Base-by-base conservation (phyloP, 1,140 invertebrate species). In the Acyrthosiphon pisum region DNA sequence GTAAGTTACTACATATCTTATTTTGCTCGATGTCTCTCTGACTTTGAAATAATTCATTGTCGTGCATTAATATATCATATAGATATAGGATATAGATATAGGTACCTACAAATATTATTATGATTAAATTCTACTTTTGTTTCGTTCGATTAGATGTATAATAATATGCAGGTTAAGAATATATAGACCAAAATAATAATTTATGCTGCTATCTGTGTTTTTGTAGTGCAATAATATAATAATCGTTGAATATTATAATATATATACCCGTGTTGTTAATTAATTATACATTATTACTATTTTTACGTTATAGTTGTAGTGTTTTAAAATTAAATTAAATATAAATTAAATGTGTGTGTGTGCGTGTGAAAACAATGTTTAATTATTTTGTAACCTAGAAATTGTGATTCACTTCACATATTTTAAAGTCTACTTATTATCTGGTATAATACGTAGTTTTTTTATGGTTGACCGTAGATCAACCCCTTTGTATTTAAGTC, bases 271-370 rank as follows among this genome's bases (percentile, higher is more conserved):
- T 48, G 90, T 91, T 91, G 90, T 91, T 91, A 91, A 91, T 91
- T 91, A 91, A 81, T 91, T 91, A 83, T 91, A 91, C 68, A 91
- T 91, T 91, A 83, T 35, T 46, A 20, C 20, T 91, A 91, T 44
- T 91, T 76, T 91, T 91, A 46, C 6, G 44, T 91, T 91, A 46
- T 76, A 76, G n/a, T 76, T n/a, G 4, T 68, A 68, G 26, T 30
- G 18, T 76, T 76, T n/a, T 6, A 76, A n/a, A 30, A 91, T 89
- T 50, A 50, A 87, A 50, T n/a, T 87, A n/a, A 48, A 86, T 56
- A 89, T 56, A 37, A 35, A 89, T 89, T 50, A 91, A 76, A 14
- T 91, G 90, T 91, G 26, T 90, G 48, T 60, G 22, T 60, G 83
- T 60, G 56, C 26, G 26, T 68, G 60, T 76, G 30, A 76, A 60